These are phyloP conservation scores for Isoperla grammatica DNA, from an alignment of 2,888 invertebrate genomes.

Conservation along the genomic window DNA sequence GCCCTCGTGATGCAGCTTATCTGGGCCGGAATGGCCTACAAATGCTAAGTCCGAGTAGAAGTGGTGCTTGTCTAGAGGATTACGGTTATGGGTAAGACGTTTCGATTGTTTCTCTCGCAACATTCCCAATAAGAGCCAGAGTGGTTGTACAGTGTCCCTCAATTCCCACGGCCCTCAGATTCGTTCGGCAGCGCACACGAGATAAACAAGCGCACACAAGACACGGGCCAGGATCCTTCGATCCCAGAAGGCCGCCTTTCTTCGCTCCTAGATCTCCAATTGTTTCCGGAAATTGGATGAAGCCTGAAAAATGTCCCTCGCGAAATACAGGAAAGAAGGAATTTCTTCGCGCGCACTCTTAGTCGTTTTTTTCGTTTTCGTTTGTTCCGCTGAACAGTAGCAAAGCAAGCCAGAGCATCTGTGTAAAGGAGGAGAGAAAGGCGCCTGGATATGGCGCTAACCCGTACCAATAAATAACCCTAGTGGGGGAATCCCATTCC, in stretches of 20 bases:
- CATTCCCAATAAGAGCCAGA: neutral
- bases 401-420: slow-evolving; percentile 9
- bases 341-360: slow-evolving; percentile 20
- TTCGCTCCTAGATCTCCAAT: slow-evolving; percentile 36
- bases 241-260: slow-evolving; percentile 12
- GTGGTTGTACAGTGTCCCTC: neutral
- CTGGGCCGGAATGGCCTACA: slow-evolving; percentile 1
- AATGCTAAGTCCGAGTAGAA: slow-evolving; percentile 3
- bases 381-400: slow-evolving; percentile 5
- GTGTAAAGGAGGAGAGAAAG: slow-evolving; percentile 8
- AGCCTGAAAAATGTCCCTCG: slow-evolving; percentile 45
- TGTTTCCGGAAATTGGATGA: slow-evolving; percentile 50
- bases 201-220: slow-evolving; percentile 22
- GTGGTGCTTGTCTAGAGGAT: slow-evolving; percentile 14
- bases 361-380: slow-evolving; percentile 13
- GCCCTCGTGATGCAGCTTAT: neutral
- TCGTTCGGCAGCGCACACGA: neutral
- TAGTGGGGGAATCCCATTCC: slow-evolving; percentile 27
- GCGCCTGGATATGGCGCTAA: slow-evolving; percentile 35
- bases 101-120: slow-evolving; percentile 7
- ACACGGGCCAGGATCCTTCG: slow-evolving; percentile 17
- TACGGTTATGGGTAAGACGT: slow-evolving; percentile 17
- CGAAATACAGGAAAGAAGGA: slow-evolving; percentile 26
- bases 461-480: slow-evolving; percentile 39
- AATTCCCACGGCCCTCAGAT: slow-evolving; percentile 18